Conservation (phyloP, 2,888 invertebrate species). For the Apamea anceps region DNA sequence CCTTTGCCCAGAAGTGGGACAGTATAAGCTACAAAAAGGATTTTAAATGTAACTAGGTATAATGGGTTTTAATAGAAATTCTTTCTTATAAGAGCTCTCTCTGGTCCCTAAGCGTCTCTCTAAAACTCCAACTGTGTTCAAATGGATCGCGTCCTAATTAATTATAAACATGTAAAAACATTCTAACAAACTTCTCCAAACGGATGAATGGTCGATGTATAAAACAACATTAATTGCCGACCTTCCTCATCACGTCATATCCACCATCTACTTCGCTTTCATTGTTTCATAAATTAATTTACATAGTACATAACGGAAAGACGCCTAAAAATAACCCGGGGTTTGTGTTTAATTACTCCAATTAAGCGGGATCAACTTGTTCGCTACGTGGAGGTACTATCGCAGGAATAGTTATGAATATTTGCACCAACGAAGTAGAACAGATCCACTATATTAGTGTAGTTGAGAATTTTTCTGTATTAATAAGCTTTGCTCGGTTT, state of each 20-base stretch:
- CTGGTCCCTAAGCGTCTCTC: background rate
- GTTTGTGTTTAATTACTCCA: slow-evolving; percentile 42
- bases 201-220: slow-evolving; percentile 9
- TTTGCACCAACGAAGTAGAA: slow-evolving; percentile 32
- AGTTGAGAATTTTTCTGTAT: slow-evolving; percentile 40
- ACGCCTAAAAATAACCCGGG: slow-evolving; percentile 26
- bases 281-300: slow-evolving; percentile 35
- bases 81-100: background rate
- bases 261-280: background rate
- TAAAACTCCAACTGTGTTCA: background rate
- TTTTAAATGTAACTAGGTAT: background rate
- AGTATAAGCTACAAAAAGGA: background rate
- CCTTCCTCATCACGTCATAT: slow-evolving; percentile 12
- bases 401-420: slow-evolving; percentile 30
- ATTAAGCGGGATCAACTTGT: slow-evolving; percentile 34
- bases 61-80: background rate
- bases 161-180: slow-evolving; percentile 31
- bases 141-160: background rate
- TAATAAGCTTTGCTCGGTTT: slow-evolving; percentile 39
- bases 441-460: slow-evolving; percentile 22
- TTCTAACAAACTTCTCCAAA: slow-evolving; percentile 13
- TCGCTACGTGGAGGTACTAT: slow-evolving; percentile 1
- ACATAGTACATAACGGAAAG: slow-evolving; percentile 11
- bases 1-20: background rate
- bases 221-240: slow-evolving; percentile 34